These are phyloP conservation scores for Erythrolamprus reginae DNA, from an alignment of 2,113 vertebrate genomes.

Conservation along the genomic window DNA sequence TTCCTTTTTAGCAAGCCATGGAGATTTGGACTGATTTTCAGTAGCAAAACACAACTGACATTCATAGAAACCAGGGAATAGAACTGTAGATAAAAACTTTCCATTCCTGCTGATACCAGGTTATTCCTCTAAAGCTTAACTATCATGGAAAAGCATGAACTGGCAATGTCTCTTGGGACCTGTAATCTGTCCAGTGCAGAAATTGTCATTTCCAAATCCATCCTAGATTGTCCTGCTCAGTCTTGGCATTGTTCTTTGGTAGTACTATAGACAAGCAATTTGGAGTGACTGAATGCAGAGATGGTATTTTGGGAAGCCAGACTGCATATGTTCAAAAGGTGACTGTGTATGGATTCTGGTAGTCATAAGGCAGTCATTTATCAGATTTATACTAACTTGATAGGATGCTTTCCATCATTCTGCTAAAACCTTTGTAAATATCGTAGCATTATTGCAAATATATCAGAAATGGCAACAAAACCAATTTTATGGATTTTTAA, in stretches of 20 bases:
- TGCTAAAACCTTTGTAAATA: not conserved
- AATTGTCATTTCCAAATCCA: not conserved
- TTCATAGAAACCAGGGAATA: not conserved
- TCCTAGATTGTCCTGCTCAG: not conserved
- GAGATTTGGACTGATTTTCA: not conserved
- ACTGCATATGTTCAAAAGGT: not conserved
- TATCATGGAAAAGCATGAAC: not conserved
- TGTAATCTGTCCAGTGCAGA: not conserved
- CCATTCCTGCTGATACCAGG: not conserved
- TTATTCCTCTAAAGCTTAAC: not conserved
- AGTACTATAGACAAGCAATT: not conserved
- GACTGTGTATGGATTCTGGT: not conserved
- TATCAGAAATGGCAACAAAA: not conserved
- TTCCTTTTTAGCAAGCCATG: not conserved
- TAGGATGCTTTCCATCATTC: not conserved
- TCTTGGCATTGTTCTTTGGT: not conserved
- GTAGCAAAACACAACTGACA: not conserved
- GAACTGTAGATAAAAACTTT: not conserved
- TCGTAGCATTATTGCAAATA: not conserved
- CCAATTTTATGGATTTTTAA: not conserved
- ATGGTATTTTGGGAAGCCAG: not conserved
- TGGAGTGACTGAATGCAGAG: not conserved
- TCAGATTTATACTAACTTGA: not conserved
- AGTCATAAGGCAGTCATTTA: not conserved
- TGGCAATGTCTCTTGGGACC: not conserved